Base-by-base conservation (phyloP, 2,888 invertebrate species). In the Tromatobia lineatoria region DNA sequence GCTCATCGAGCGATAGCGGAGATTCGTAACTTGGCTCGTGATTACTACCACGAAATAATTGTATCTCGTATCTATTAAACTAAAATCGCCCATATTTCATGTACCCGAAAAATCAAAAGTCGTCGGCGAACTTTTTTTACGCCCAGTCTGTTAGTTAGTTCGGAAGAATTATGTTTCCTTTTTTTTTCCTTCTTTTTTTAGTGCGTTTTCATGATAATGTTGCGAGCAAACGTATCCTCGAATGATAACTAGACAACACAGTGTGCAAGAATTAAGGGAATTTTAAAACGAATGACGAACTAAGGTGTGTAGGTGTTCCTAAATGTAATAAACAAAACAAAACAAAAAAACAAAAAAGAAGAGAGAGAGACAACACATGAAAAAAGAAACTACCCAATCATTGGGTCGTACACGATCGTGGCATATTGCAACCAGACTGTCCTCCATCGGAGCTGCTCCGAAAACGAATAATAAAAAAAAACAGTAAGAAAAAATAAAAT, bases 41-140 rank as follows among this genome's bases (percentile, higher is more conserved):
- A 64, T 50, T 18, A 50, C 34, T 34, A 74, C 45, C 18, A 64
- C 29, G 64, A 64, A 34, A 74, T 25, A 23, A 42, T 42, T 54
- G 42, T 70, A 25, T 71, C 47, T 47, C 29, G 71, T 47, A 74
- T 82, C n/a, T 42, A 64, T 54, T 20, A 83, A 73, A 45, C 38
- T 38, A 38, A 38, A 69, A 52, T 84, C 54, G 20, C 29, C 45
- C 61, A 52, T 54, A 64, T 15, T 42, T 18, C 71, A 25, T 18
- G 23, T 50, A 52, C n/a, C 52, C 71, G 42, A 59, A 11, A 80
- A 75, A 78, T 83, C 79, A 79, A 86, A 85, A 83, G 66, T 83
- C 54, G 80, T 64, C 69, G 69, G 54, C 61, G 18, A 67, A 38
- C n/a, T 78, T 83, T 67, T 83, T 83, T 73, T 76, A 10, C 13